A percentile compares a stretch with the other conserved stretches of the same genome.
Conservation (phyloP, 2,113 vertebrate species). For the Plecturocebus donacophilus region DNA sequence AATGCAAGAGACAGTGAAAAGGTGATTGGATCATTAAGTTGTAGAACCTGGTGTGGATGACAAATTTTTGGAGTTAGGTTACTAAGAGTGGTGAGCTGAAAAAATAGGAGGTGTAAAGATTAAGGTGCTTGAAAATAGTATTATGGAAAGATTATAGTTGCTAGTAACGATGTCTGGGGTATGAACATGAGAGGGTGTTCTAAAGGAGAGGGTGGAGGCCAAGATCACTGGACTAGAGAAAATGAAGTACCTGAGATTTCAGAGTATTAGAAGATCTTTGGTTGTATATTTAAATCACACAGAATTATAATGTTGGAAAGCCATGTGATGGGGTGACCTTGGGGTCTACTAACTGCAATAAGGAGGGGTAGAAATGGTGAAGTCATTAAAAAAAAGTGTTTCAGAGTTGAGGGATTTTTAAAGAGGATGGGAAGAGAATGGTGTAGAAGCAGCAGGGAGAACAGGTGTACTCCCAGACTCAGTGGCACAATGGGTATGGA, state of each 20-base stretch:
- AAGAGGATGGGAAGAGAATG: neutral
- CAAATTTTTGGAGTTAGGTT: conserved; percentile 17
- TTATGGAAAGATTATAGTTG: neutral
- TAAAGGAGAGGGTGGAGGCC: neutral
- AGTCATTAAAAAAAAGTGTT: neutral
- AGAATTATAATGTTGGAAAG: neutral
- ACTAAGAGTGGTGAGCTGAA: neutral
- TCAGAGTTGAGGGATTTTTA: neutral
- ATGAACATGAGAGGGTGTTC: neutral
- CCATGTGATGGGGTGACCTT: neutral
- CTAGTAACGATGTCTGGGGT: neutral
- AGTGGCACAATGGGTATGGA: neutral
- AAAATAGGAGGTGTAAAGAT: neutral
- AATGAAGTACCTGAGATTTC: neutral
- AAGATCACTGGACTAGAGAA: neutral
- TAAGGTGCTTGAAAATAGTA: neutral
- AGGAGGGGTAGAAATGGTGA: neutral
- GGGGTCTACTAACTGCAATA: neutral
- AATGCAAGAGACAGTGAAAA: neutral
- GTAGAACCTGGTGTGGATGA: neutral
- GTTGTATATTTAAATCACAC: neutral
- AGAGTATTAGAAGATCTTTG: neutral
- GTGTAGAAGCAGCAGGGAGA: neutral
- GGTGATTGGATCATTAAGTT: neutral
- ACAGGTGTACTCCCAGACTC: neutral